phyloP scores from a whole-genome alignment of 2,113 vertebrate species.

The Plectropomus leopardus region DNA sequence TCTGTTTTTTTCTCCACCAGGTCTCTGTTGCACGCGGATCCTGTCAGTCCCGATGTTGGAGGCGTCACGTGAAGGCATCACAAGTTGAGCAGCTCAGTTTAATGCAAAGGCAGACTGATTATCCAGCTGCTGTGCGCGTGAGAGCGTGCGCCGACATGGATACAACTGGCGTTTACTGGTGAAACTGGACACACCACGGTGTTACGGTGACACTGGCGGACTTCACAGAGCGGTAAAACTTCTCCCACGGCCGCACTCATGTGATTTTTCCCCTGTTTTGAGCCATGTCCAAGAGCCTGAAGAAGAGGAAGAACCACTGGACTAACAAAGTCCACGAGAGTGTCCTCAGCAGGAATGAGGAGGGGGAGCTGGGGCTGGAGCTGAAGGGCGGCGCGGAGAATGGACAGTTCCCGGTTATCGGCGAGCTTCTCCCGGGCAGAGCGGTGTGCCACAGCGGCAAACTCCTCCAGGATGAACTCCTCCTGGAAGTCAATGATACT shows the following conservation, averaged over 20 bases:
- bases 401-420: conserved; percentile 95
- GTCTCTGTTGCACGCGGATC: rapidly evolving
- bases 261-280: conserved; percentile 48
- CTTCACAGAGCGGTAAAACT: conserved; percentile 49
- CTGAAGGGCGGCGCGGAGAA: conserved; percentile 95
- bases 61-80: conserved; percentile 48
- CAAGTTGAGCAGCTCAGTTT: conserved; percentile 76
- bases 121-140: conserved; percentile 80
- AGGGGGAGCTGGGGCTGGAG: conserved; percentile 92
- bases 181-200: conserved; percentile 51
- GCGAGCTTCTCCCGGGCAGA: conserved; percentile 89
- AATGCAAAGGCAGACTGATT: conserved; percentile 61
- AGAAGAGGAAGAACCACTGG: conserved; percentile 96
- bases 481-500: conserved; percentile 97
- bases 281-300: conserved; percentile 96
- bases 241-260: conserved; percentile 67
- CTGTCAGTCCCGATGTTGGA: neutral
- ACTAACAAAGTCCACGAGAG: conserved; percentile 96
- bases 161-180: conserved; percentile 53
- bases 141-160: conserved; percentile 68
- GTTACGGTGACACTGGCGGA: conserved; percentile 7
- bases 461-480: conserved; percentile 89
- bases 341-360: conserved; percentile 89
- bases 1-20: neutral
- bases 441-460: conserved; percentile 89